Conservation (phyloP, 2,888 invertebrate genomes). For the Bedellia somnulentella region DNA sequence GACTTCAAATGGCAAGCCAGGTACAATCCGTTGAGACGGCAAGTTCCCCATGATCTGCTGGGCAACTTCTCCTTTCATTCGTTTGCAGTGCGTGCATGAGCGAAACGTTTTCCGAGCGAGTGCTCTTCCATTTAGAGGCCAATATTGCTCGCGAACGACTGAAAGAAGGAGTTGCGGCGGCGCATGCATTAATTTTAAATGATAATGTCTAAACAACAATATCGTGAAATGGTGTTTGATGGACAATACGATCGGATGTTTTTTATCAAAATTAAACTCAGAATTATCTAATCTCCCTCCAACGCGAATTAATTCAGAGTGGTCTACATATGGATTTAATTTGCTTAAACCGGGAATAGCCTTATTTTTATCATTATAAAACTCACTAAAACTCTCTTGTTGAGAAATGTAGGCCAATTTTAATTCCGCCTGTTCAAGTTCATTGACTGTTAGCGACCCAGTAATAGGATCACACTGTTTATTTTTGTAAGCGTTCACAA, state of each 20-base stretch:
- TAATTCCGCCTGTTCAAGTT: too few relatives aligned
- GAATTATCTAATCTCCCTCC: conserved; percentile 6
- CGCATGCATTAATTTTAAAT: conserved; percentile 1
- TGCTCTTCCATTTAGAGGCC: conserved; percentile 2
- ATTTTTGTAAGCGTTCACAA: conserved; percentile 1
- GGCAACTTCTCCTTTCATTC: background rate
- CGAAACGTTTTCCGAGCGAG: background rate
- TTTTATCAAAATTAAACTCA: conserved; percentile 2
- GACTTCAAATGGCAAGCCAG: conserved; percentile 3
- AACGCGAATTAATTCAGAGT: conserved; percentile 3
- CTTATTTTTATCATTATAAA: too few relatives aligned
- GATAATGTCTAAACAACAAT: conserved; percentile 1
- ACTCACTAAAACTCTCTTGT: too few relatives aligned
- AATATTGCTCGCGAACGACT: conserved; percentile 3
- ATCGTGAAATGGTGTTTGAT: conserved; percentile 1
- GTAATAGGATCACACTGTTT: background rate
- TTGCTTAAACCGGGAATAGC: too few relatives aligned
- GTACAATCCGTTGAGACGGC: conserved; percentile 2
- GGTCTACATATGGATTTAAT: conserved; percentile 7
- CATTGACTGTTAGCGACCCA: too few relatives aligned
- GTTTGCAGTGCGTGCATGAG: background rate
- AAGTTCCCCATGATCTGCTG: conserved; percentile 6
- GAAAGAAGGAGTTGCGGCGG: conserved; percentile 2
- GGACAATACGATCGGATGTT: conserved; percentile 1
- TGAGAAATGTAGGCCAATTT: too few relatives aligned